Base-by-base conservation (phyloP, 2,113 vertebrate genomes). In the Colaptes auratus region DNA sequence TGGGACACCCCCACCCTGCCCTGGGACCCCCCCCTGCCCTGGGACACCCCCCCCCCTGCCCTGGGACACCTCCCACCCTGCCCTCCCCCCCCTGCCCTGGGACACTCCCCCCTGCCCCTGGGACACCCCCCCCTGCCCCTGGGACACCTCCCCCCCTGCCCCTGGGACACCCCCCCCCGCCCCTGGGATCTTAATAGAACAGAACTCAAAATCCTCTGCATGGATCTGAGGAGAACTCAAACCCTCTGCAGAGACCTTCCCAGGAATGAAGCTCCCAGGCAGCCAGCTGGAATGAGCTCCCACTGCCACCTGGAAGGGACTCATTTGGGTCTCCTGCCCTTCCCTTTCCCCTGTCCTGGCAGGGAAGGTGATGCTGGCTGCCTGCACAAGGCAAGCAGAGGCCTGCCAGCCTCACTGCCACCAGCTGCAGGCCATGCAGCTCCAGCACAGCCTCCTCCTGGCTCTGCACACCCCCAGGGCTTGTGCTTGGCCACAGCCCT, bases 401-500 rank as follows among this genome's bases (percentile, higher is more conserved):
- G 30, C 83, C 28, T 70, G 73, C 81, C 75, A 84, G 70, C 79
- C 61, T 30, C 48, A 27, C 71, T 67, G 82, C 64, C 31, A 83
- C 9, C 7, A 80, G 28, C 64, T 65, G n/a, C 7, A 78, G 36
- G 50, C 50, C 27, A 67, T 42, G 56, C 72, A 77, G 79, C 10
- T 10, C 16, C 60, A 66, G 3, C 58, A 89, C 67, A 74, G 76
- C 50, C 82, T 84, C 80, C 77, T 89, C 78, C 84, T 93, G 89
- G 93, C 77, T 28, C 55, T 30, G 15, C 55, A 28, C 55, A 52
- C 21, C 4, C 60, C 4, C 60, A 89, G 77, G 73, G 76, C 85
- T 88, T 82, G 67, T 86, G 67, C 78, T 86, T 93, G 88, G 92
- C 67, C 77, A 65, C 72, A 70, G 82, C 91, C 88, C 55, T 72